A percentile compares a stretch with the other conserved stretches of the same genome.
Evolutionary conservation across 2,888 invertebrate genomes (phyloP).

Genomic region (Odiellus spinosus): DNA sequence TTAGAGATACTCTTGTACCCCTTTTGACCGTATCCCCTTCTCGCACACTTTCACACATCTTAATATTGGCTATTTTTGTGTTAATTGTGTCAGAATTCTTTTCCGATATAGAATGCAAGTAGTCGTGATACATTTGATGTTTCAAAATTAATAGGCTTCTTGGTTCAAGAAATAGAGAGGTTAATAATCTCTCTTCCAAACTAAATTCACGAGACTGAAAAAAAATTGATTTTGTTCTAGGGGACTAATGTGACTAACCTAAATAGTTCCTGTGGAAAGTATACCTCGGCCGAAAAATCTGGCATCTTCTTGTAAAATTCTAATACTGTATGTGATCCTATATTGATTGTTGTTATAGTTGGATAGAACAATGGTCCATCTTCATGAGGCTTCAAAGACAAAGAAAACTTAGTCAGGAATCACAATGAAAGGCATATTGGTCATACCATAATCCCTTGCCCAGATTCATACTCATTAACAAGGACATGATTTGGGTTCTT

Average conservation of each 20-base stretch:
- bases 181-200: no score
- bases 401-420: not conserved
- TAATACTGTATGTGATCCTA: constrained; percentile 78
- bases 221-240: no score
- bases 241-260: no score
- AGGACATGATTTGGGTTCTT: constrained; percentile 77
- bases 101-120: constrained; percentile 74
- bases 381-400: constrained; percentile 53
- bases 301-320: constrained; percentile 45
- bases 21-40: constrained; percentile 36
- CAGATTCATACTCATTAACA: constrained; percentile 81
- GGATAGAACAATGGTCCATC: constrained; percentile 91
- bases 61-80: constrained; percentile 21
- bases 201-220: no score
- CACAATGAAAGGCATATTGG: not conserved
- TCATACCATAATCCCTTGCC: constrained; percentile 80
- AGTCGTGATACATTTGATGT: constrained; percentile 61
- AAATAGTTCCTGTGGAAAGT: no score
- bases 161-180: constrained; percentile 48
- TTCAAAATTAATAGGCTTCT: constrained; percentile 72
- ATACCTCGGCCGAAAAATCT: no score
- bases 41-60: constrained; percentile 37
- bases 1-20: constrained; percentile 64
- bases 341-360: constrained; percentile 75
- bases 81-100: constrained; percentile 41